Evolutionary conservation across 1,140 invertebrate species (phyloP), one percentile per base, ranked within the genome.

Genomic region (Panagrolaimus sp.): DNA sequence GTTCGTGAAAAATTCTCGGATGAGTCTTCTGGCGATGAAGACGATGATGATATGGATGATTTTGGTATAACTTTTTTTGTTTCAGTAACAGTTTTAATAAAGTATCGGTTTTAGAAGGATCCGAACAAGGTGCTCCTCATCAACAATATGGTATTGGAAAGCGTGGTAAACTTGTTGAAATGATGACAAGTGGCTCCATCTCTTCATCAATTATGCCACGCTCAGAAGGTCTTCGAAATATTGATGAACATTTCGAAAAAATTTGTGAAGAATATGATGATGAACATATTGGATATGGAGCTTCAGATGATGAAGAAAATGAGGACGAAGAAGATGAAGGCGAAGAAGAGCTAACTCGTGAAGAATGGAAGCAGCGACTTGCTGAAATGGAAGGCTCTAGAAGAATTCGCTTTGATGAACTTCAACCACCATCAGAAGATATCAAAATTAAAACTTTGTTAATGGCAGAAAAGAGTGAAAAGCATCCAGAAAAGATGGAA

Each of bases 241-340:
- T 97, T 0, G 94, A 97, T 87, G 89, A 93, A 79, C 88, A 89
- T 79, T 96, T 97, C 87, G 94, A 97, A 85, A 88, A 89, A 90
- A 87, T 93, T 85, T 92, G 90, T 85, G 89, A 88, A 21, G 87
- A 88, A 69, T 96, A 96, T 80, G 90, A 94, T 80, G 92, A 96
- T 71, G 89, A 87, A 32, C 91, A 94, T 85, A 32, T 47, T 46
- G 63, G 68, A 10, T 62, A 76, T 62, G 69, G 62, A 15, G 78
- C 67, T 43, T 72, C 85, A 84, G 78, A 78, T 84, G 78, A 86
- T 72, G 84, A 87, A 21, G 85, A 87, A n/a, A 86, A 88, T 47
- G 86, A 86, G 0, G 87, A 88, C 21, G 85, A 84, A 62, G 87
- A 87, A 65, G 86, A 89, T 15, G 65, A 28, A 21, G 70, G 17